These are phyloP conservation scores for Fulica atra DNA, from an alignment of 2,113 vertebrate genomes.

Conservation along the genomic window DNA sequence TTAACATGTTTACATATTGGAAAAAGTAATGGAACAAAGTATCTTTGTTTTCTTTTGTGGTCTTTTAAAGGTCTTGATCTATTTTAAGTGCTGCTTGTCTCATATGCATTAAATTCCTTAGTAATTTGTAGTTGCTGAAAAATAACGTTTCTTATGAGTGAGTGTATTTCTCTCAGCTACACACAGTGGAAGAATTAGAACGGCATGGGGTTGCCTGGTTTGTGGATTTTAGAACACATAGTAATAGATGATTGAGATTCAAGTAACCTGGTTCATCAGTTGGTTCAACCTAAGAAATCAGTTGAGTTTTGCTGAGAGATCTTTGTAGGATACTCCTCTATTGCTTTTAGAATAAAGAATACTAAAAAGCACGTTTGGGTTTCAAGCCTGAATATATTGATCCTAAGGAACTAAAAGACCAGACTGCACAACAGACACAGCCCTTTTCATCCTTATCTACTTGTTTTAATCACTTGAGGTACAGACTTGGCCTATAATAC, in stretches of 20 bases:
- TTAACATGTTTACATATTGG: not conserved
- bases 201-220: not conserved
- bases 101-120: not conserved
- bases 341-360: not conserved
- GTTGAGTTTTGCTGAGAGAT: not conserved
- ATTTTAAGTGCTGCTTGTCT: not conserved
- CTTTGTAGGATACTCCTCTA: not conserved
- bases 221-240: not conserved
- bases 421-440: too few species aligned
- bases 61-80: not conserved
- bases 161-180: not conserved
- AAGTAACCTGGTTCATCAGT: not conserved
- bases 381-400: not conserved
- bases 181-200: not conserved
- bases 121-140: not conserved
- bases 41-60: not conserved
- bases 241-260: not conserved
- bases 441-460: not conserved
- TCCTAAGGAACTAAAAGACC: not conserved
- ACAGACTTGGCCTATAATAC: not conserved
- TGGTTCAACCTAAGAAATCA: not conserved
- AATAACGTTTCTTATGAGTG: not conserved
- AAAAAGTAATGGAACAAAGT: not conserved
- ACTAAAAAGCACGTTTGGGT: not conserved
- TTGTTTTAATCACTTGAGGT: not conserved